These are phyloP conservation scores for Phasianus colchicus DNA, from an alignment of 2,113 vertebrate genomes.

Conservation along the genomic window DNA sequence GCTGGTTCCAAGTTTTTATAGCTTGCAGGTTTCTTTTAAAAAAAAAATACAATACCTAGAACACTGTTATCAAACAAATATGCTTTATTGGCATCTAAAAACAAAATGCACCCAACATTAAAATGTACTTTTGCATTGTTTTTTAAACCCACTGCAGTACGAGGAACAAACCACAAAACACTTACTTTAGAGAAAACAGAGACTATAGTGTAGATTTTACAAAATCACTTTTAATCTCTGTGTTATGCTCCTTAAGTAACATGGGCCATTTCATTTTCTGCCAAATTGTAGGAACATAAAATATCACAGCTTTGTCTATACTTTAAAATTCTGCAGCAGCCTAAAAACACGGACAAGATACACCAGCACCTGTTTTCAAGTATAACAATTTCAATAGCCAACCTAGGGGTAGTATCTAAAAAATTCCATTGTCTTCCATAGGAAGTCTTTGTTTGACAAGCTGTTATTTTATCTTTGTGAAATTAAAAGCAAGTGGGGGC, in stretches of 20 bases:
- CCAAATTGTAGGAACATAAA: constrained; percentile 79
- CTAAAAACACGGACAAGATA: constrained; percentile 88
- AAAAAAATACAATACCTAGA: constrained; percentile 99
- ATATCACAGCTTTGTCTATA: constrained; percentile 87
- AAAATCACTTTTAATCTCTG: constrained; percentile 85
- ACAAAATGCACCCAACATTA: constrained; percentile 96
- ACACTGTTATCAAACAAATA: constrained; percentile 96
- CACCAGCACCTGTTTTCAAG: constrained; percentile 87
- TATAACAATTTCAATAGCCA: constrained; percentile 85
- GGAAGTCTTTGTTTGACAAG: constrained; percentile 91
- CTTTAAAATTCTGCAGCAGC: constrained; percentile 93
- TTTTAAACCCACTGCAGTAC: constrained; percentile 89
- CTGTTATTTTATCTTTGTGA: constrained; percentile 82
- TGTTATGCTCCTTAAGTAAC: constrained; percentile 82
- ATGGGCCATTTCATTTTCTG: constrained; percentile 72
- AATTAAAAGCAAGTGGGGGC: constrained; percentile 85
- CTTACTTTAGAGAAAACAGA: constrained; percentile 96
- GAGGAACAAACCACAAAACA: constrained; percentile 97
- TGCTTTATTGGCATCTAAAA: constrained; percentile 99
- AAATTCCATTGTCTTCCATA: constrained; percentile 96
- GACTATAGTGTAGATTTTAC: constrained; percentile 87
- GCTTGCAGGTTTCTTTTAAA: constrained; percentile 77
- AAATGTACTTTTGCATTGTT: constrained; percentile 84
- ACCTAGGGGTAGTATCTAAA: constrained; percentile 88
- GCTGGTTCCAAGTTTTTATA: constrained; percentile 77